Evolutionary conservation across 2,888 invertebrate species (phyloP), one percentile per base, ranked within the genome.

Genomic region (Drosophila melanosoma): DNA sequence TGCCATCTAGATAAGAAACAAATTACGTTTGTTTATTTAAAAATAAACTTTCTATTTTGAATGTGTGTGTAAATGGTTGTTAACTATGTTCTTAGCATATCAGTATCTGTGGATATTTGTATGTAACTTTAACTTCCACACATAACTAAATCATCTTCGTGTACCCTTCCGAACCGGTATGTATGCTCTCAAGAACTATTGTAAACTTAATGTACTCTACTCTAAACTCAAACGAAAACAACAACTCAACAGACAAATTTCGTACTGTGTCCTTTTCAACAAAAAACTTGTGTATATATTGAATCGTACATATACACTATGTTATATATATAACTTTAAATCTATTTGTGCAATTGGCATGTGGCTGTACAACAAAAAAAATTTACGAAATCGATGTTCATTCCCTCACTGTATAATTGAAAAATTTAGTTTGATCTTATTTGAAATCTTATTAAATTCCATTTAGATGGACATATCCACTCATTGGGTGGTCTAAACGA

Each of bases 401-500:
- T 52, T 65, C 36, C 53, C 57, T 20, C 23, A 23, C 29, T 51
- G 7, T 32, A 52, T 10, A 15, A 11, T 40, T 15, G 12, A 0
- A 40, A 12, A 29, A 56, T 8, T 20, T 0, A 4, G 15, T 8
- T 17, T n/a, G 8, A 10, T 45, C 26, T 79, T 56, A 54, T 62
- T 69, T 49, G 40, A 1, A 45, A 29, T 2, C n/a, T 11, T 4
- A 49, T 49, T 12, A 3, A 49, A 56, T 59, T 42, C 4, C 8
- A 48, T 58, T 73, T 93, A 97, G 97, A 96, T 94, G 96, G 96
- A 10, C 96, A 97, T 82, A 95, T 98, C 87, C 97, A 98, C 91
- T 97, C 98, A 17, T 94, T 98, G 68, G 96, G 96, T 72, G 96
- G 96, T 71, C 94, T 95, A 38, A 97, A 97, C 81, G 98, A 98